Percentiles rank a stretch among this genome's conserved stretches.
Evolutionary conservation across 2,113 vertebrate species (phyloP).

Genomic region (Larimichthys polyactis): DNA sequence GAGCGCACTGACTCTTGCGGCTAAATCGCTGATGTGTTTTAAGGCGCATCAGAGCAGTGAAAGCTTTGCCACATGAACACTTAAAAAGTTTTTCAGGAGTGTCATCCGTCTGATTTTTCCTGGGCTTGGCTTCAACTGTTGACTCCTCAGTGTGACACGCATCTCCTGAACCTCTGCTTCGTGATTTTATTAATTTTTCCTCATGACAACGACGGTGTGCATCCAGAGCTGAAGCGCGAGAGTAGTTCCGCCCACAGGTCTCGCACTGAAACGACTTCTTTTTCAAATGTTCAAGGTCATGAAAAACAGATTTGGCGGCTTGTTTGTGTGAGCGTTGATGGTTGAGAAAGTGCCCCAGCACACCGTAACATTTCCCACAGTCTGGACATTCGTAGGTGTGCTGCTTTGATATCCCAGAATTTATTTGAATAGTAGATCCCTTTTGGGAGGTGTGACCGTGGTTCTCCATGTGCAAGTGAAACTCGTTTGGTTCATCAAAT

Average conservation of each 20-base stretch:
- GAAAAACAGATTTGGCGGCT: slow-evolving; percentile 83
- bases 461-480: slow-evolving; percentile 61
- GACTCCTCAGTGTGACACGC: slow-evolving; percentile 30
- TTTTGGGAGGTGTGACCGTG: slow-evolving; percentile 42
- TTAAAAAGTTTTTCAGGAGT: slow-evolving; percentile 65
- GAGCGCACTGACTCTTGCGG: slow-evolving; percentile 71
- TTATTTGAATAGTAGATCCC: background rate
- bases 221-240: slow-evolving; percentile 85
- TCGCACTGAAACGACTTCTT: slow-evolving; percentile 86
- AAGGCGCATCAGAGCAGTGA: slow-evolving; percentile 72
- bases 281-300: slow-evolving; percentile 82
- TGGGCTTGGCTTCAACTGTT: slow-evolving; percentile 28
- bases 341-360: slow-evolving; percentile 82
- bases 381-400: slow-evolving; percentile 78
- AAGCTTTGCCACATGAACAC: slow-evolving; percentile 82
- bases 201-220: slow-evolving; percentile 86
- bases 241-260: slow-evolving; percentile 84
- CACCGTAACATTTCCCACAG: slow-evolving; percentile 81
- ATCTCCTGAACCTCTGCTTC: slow-evolving; percentile 60
- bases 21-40: slow-evolving; percentile 83
- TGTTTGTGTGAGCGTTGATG: slow-evolving; percentile 83
- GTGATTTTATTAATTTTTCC: slow-evolving; percentile 82
- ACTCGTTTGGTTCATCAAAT: slow-evolving; percentile 73
- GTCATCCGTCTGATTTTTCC: slow-evolving; percentile 31
- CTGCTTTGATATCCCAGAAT: slow-evolving; percentile 60